A percentile compares a stretch with the other conserved stretches of the same genome.
These are phyloP conservation scores for Crossaster papposus DNA, from an alignment of 53 echinoderm and acorn worm genomes.

Conservation along the genomic window DNA sequence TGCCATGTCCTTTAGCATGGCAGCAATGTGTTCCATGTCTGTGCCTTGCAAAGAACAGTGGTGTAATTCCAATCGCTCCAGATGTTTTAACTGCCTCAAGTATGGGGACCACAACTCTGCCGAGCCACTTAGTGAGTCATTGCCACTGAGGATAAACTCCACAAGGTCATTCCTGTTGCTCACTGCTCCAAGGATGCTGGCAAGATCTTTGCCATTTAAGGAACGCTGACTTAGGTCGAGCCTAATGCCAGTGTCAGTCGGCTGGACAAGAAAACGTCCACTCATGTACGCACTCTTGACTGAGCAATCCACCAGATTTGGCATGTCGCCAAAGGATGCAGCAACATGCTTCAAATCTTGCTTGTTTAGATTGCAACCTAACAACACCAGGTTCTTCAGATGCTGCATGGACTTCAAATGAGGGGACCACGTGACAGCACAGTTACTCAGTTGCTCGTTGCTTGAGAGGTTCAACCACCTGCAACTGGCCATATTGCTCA, in stretches of 20 bases:
- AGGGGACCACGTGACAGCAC: background rate
- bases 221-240: constrained; percentile 19
- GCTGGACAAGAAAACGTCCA: constrained; percentile 2
- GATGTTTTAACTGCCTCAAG: constrained; percentile 13
- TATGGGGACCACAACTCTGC: constrained; percentile 26
- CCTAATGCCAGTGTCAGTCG: constrained; percentile 4
- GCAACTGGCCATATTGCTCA: constrained; percentile 5
- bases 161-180: constrained; percentile 2
- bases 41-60: constrained; percentile 11
- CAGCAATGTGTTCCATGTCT: constrained; percentile 15
- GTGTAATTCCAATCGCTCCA: constrained; percentile 15
- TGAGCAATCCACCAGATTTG: background rate
- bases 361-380: constrained; percentile 1
- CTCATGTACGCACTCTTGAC: constrained; percentile 15
- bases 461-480: constrained; percentile 32
- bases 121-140: constrained; percentile 15
- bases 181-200: background rate
- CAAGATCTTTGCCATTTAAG: constrained; percentile 16
- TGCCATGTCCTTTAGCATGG: background rate
- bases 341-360: constrained; percentile 18
- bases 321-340: background rate
- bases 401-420: constrained; percentile 12
- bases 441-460: background rate
- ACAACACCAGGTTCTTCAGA: background rate
- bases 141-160: constrained; percentile 9